Percentiles rank a stretch among this genome's conserved stretches.
Conservation (phyloP, 2,797 vertebrate species). For the Borostomias antarcticus region DNA sequence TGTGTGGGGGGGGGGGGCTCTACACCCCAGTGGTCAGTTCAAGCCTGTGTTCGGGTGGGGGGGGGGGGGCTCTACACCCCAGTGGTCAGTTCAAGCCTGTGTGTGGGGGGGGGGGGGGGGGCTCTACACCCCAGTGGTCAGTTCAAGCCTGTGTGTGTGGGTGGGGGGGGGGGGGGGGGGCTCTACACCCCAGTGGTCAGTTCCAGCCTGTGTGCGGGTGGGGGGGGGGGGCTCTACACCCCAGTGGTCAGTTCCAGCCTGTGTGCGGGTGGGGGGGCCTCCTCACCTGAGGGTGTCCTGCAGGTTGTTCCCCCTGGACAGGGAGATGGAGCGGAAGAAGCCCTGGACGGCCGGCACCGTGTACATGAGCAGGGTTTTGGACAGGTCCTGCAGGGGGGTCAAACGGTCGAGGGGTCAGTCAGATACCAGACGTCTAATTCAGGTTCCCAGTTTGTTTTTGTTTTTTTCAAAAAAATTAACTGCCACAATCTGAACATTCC, state of each 20-base stretch:
- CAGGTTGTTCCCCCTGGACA: constrained; percentile 96
- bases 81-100: too few species aligned
- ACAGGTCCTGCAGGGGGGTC: constrained; percentile 81
- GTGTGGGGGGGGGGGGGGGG: not conserved
- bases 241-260: not conserved
- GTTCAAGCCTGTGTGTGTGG: not conserved
- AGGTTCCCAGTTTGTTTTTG: too few species aligned
- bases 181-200: not conserved
- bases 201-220: not conserved
- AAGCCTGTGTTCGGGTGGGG: too few species aligned
- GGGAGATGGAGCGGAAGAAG: constrained; percentile 96
- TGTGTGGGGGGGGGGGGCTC: too few species aligned
- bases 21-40: too few species aligned
- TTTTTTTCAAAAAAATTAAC: too few species aligned
- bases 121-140: not conserved
- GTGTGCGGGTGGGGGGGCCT: not conserved
- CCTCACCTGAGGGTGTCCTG: constrained; percentile 95
- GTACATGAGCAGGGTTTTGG: constrained; percentile 93
- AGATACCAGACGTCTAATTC: too few species aligned
- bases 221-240: too few species aligned
- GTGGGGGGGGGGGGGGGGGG: not conserved
- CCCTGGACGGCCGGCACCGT: constrained; percentile 98
- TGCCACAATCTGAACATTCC: too few species aligned
- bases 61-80: too few species aligned
- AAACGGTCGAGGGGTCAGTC: not conserved